phyloP scores from a whole-genome alignment of 2,113 vertebrate genomes.

The Physeter macrocephalus region DNA sequence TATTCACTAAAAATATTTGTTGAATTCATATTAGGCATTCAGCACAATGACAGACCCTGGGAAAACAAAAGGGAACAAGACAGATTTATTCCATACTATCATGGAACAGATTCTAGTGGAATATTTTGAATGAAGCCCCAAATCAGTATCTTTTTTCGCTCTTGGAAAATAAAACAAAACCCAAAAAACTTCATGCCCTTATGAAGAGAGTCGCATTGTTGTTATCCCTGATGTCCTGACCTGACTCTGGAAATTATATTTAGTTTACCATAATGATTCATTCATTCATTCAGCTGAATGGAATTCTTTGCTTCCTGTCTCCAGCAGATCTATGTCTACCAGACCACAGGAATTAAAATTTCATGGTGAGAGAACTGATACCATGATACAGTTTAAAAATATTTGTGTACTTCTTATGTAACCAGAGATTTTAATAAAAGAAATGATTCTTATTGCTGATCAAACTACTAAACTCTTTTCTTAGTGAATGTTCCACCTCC shows the following conservation, averaged over 20 bases:
- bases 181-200: slow-evolving; percentile 40
- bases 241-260: slow-evolving; percentile 67
- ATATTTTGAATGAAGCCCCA: slow-evolving; percentile 55
- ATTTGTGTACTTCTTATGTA: slow-evolving; percentile 66
- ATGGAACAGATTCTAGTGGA: not conserved
- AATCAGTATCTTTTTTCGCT: slow-evolving; percentile 47
- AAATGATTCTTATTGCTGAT: slow-evolving; percentile 50
- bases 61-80: not conserved
- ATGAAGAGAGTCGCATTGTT: slow-evolving; percentile 61
- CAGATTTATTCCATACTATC: slow-evolving; percentile 7
- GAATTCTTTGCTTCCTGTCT: slow-evolving; percentile 67
- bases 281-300: slow-evolving; percentile 69
- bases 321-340: slow-evolving; percentile 63
- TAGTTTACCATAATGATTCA: slow-evolving; percentile 69
- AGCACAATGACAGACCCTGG: not conserved
- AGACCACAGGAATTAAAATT: slow-evolving; percentile 52
- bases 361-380: slow-evolving; percentile 70
- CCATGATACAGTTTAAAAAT: slow-evolving; percentile 67
- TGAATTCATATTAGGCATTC: not conserved
- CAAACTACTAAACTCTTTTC: slow-evolving; percentile 13
- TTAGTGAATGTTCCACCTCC: not conserved
- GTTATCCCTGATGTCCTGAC: slow-evolving; percentile 60
- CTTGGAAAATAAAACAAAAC: slow-evolving; percentile 7
- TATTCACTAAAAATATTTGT: slow-evolving; percentile 1
- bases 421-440: slow-evolving; percentile 66